Evolutionary conservation across 1,140 invertebrate species (phyloP), one percentile per base, ranked within the genome.

Genomic region (Caenorhabditis tropicalis): DNA sequence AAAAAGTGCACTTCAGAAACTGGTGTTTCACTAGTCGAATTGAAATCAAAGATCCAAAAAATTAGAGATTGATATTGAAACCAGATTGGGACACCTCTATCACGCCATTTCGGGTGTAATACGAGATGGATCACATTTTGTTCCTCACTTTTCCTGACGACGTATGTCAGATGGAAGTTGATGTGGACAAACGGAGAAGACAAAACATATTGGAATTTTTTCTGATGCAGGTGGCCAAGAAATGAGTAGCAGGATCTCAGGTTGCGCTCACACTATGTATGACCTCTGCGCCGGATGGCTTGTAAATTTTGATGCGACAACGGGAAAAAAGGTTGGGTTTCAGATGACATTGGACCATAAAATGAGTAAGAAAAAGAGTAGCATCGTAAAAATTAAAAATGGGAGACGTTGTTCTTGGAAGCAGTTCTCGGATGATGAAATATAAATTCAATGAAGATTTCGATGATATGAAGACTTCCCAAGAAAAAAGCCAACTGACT

Each of bases 201-300:
- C 24, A 24, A 0, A 19, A 21, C 36, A 19, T 43, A 43, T 43
- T 43, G 39, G 39, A 43, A 43, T 36, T 19, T 33, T 74, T 56
- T 74, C 36, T n/a, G 65, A 43, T 43, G 65, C 36, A 74, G 65
- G 65, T 74, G 65, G 65, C 19, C 65, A 74, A 36, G 36, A 74
- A 74, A 74, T 43, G 65, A 74, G 65, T 74, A 74, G 36, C 58
- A 74, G 27, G 65, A 74, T 74, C 65, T 74, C 65, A 74, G 65
- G 65, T 74, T 74, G 65, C 65, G 65, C 65, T 43, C 65, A 74
- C 36, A 74, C 65, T 74, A 74, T 74, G 65, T 74, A 74, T 74
- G 65, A 74, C 65, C 65, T 74, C 36, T 74, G 65, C 33, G 65
- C 65, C 65, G 33, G 36, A 43, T 74, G 65, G 65, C 36, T 46